Conservation (phyloP, 2,888 invertebrate genomes). For the Diadegma fenestrale region DNA sequence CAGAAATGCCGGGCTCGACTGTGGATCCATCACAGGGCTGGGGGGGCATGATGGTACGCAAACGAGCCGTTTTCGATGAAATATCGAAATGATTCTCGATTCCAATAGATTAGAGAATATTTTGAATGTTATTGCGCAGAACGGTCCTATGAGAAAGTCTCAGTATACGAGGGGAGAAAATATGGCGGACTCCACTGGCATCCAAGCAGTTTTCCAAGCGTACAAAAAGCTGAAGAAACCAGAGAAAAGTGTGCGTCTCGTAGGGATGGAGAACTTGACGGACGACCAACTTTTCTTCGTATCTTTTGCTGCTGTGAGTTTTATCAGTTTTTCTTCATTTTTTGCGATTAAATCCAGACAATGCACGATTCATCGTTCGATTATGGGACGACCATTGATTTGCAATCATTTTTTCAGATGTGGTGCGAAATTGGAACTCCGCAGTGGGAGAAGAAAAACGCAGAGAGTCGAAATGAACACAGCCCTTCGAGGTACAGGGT, state of each 20-base stretch:
- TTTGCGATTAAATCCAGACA: neutral
- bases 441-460: constrained; percentile 8
- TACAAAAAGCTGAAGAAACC: constrained; percentile 81
- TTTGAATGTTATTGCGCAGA: neutral
- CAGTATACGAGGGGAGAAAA: constrained; percentile 86
- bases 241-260: constrained; percentile 85
- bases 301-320: constrained; percentile 81
- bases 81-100: neutral
- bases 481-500: constrained; percentile 59
- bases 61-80: neutral
- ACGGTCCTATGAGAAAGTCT: neutral
- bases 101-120: neutral
- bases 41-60: constrained; percentile 10
- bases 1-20: neutral
- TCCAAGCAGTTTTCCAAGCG: constrained; percentile 90
- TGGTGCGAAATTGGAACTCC: constrained; percentile 54
- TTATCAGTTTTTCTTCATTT: neutral
- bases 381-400: neutral
- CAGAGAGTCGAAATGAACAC: constrained; percentile 17
- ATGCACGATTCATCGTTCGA: neutral
- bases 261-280: constrained; percentile 88
- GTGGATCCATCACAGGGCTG: neutral
- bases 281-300: constrained; percentile 91
- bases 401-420: constrained; percentile 20
- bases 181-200: constrained; percentile 94